Conservation (phyloP, 2,888 invertebrate genomes). For the Apamea anceps region DNA sequence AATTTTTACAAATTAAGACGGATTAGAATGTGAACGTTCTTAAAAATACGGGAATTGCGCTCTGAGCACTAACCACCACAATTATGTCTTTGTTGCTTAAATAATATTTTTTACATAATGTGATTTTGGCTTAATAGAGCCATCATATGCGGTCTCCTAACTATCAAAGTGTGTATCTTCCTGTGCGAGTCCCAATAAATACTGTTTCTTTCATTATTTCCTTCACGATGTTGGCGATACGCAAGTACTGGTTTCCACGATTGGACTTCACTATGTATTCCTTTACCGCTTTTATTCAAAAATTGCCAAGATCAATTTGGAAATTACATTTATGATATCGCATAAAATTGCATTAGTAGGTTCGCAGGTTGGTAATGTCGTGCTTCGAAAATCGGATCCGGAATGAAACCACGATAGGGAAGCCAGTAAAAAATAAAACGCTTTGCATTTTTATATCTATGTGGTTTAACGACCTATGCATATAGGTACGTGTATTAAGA, state of each 20-base stretch:
- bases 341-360: neutral
- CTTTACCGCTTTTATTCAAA: neutral
- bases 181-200: neutral
- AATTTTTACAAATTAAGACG: too few relatives aligned
- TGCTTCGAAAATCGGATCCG: too few relatives aligned
- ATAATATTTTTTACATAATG: too few relatives aligned
- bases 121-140: too few relatives aligned
- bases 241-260: neutral
- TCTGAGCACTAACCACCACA: too few relatives aligned
- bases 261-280: neutral
- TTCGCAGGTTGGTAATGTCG: neutral
- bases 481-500: too few relatives aligned
- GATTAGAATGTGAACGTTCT: too few relatives aligned
- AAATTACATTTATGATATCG: neutral
- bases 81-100: too few relatives aligned
- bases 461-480: constrained; percentile 26
- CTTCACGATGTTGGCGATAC: neutral
- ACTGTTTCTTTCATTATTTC: neutral
- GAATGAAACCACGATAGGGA: neutral
- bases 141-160: too few relatives aligned
- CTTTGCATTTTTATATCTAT: constrained; percentile 17
- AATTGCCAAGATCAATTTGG: neutral
- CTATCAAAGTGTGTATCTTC: too few relatives aligned
- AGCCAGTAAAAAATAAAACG: constrained; percentile 4
- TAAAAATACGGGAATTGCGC: too few relatives aligned